Evolutionary conservation across 2,113 vertebrate species (phyloP), one percentile per base, ranked within the genome.

Genomic region (Elanoides forficatus): DNA sequence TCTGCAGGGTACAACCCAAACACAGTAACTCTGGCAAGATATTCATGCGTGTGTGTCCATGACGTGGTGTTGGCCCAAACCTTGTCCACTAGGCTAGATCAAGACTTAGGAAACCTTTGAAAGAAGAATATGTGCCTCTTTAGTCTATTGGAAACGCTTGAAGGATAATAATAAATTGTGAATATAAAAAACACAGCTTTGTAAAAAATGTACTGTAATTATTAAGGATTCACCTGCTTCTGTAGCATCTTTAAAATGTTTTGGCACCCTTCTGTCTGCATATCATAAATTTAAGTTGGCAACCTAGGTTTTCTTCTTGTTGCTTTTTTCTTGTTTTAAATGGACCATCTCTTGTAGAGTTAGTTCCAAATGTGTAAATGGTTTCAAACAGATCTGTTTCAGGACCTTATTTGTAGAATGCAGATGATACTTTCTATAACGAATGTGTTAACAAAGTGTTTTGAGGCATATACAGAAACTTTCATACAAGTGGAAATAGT

Each of bases 21-120:
- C 9, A 23, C 40, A 14, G 3, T 12, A 38, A 19, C 22, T 65
- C 55, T 53, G 42, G 21, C 22, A 19, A 15, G 7, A 29, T 63
- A 9, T 22, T 73, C 12, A 11, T 78, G 20, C 9, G 1, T 2
- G 0, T 52, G 11, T 81, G 18, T 17, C 36, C 16, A 0, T 30
- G 40, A 12, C 17, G 8, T 50, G 7, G 32, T 1, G 2, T 6
- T 15, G 19, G 17, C 52, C 11, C 34, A 52, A 18, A 22, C 55
- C 15, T 60, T 8, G 22, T n/a, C 21, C 17, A 5, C 40, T 27
- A 30, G 17, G 5, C 12, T 30, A 13, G 42, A 47, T 14, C 9
- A 58, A 40, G 17, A 7, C 29, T 50, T 48, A 4, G 62, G 48
- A 53, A 67, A 40, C 8, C 5, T 45, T 6, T 26, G 62, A 56